phyloP scores from a whole-genome alignment of 2,888 invertebrate species.

The Brachyptera risi region DNA sequence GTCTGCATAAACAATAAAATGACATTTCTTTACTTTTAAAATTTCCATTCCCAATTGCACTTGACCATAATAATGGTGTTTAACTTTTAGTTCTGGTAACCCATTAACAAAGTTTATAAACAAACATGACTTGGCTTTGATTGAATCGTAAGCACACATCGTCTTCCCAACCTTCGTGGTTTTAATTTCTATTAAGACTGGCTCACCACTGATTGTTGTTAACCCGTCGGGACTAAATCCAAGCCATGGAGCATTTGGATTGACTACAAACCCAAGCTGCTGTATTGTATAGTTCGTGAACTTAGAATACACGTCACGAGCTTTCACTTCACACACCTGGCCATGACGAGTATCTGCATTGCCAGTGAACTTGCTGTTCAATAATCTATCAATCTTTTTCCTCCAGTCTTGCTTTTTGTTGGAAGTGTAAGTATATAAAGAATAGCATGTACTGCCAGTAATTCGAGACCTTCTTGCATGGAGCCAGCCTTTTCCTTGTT shows the following conservation, averaged over 20 bases:
- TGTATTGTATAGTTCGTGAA: background rate
- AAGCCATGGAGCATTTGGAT: constrained; percentile 13
- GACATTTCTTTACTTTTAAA: background rate
- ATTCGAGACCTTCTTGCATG: background rate
- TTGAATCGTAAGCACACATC: background rate
- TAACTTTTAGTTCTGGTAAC: too few relatives aligned
- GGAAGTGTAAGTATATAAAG: background rate
- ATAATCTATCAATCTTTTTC: background rate
- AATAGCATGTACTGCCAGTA: constrained; percentile 3
- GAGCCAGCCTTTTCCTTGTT: background rate
- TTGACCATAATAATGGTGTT: too few relatives aligned
- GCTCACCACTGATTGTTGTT: background rate
- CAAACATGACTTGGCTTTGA: too few relatives aligned
- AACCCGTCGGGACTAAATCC: constrained; percentile 8
- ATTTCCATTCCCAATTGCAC: too few relatives aligned
- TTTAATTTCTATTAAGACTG: background rate
- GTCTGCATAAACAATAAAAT: constrained; percentile 8
- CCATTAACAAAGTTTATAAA: too few relatives aligned
- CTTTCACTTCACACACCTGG: background rate
- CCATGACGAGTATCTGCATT: background rate
- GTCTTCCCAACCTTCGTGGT: background rate
- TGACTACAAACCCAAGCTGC: background rate
- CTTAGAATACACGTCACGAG: background rate
- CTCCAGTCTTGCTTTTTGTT: constrained; percentile 5
- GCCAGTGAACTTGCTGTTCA: background rate